A percentile compares a stretch with the other conserved stretches of the same genome.
These are phyloP conservation scores for Lamprotornis superbus DNA, from an alignment of 2,113 vertebrate genomes.

Conservation along the genomic window DNA sequence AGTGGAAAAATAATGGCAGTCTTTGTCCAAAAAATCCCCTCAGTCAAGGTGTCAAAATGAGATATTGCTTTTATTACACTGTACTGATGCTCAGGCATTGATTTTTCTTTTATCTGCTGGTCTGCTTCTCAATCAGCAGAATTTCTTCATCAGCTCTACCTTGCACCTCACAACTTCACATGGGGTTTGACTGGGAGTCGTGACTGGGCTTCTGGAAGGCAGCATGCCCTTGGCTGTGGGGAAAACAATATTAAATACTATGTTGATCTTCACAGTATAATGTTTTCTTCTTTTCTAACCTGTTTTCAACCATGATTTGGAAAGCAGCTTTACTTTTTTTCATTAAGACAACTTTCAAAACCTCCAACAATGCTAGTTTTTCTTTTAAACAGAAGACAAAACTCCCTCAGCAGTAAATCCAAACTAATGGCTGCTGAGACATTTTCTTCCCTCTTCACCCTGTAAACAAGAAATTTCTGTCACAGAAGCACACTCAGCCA, in stretches of 20 bases:
- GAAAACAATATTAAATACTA: background rate
- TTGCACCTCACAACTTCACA: background rate
- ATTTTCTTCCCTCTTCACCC: background rate
- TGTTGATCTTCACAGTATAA: background rate
- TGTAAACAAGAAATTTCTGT: background rate
- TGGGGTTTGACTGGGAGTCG: background rate
- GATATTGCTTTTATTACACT: slow-evolving; percentile 11
- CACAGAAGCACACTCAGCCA: background rate
- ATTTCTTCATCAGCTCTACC: slow-evolving; percentile 22
- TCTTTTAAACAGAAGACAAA: background rate
- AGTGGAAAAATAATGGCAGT: background rate
- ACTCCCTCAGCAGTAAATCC: background rate
- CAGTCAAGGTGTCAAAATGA: slow-evolving; percentile 33
- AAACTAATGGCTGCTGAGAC: background rate
- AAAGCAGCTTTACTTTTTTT: background rate
- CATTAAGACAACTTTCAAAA: background rate
- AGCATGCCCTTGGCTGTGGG: background rate
- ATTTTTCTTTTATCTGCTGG: slow-evolving; percentile 26
- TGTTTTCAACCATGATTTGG: background rate
- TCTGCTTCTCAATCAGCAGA: slow-evolving; percentile 1
- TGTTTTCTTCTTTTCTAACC: background rate
- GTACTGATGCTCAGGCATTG: slow-evolving; percentile 4
- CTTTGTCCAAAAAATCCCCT: background rate
- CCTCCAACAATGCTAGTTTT: background rate
- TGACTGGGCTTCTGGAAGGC: background rate